A percentile compares a stretch with the other conserved stretches of the same genome.
Evolutionary conservation across 2,888 invertebrate species (phyloP).

Genomic region (Cantharis rustica): DNA sequence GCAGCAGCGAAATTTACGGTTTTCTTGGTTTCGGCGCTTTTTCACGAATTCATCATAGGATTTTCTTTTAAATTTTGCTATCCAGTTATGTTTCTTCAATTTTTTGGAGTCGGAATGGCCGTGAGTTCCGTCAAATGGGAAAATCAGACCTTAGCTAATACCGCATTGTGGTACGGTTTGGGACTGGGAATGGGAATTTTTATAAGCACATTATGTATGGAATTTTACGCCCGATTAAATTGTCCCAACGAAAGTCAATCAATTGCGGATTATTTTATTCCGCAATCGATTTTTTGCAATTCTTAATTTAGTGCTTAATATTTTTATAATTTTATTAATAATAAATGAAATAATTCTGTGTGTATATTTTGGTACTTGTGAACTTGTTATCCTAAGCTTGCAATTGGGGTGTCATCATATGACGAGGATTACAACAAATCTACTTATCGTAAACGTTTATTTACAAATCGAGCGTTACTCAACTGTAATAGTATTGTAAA

Average conservation of each 20-base stretch:
- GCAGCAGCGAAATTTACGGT: slow-evolving; percentile 65
- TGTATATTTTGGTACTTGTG: neutral
- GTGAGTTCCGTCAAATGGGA: slow-evolving; percentile 62
- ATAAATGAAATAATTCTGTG: too few species aligned
- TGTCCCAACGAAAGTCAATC: slow-evolving; percentile 62
- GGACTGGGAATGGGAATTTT: slow-evolving; percentile 77
- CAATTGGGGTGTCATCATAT: neutral
- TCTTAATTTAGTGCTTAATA: neutral
- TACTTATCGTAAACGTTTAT: neutral
- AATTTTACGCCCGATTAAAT: slow-evolving; percentile 81
- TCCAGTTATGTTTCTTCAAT: slow-evolving; percentile 81
- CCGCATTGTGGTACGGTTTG: slow-evolving; percentile 82
- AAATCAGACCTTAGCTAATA: slow-evolving; percentile 62
- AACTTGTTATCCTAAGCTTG: neutral
- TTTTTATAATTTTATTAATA: too few species aligned
- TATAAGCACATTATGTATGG: slow-evolving; percentile 82
- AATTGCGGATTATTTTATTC: slow-evolving; percentile 58
- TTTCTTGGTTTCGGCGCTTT: slow-evolving; percentile 80
- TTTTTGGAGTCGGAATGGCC: slow-evolving; percentile 72
- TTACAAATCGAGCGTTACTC: neutral
- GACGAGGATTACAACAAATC: neutral
- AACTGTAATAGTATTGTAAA: neutral
- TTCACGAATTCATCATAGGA: slow-evolving; percentile 86
- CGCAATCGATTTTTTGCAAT: slow-evolving; percentile 57
- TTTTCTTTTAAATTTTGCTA: slow-evolving; percentile 85